Evolutionary conservation across 2,888 invertebrate genomes (phyloP).

Genomic region (Agrotis segetum): DNA sequence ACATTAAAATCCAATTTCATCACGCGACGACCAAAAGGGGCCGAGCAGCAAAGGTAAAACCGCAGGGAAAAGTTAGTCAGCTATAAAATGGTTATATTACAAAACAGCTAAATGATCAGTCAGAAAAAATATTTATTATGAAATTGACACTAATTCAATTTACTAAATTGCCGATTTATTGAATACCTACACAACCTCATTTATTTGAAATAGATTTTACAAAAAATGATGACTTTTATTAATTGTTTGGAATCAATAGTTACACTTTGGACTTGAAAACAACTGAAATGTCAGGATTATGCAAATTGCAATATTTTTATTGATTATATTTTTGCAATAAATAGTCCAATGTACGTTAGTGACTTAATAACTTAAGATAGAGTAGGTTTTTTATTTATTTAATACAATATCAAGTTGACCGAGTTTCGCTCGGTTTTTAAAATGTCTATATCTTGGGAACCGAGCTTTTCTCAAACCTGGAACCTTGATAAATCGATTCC

Average conservation of each 20-base stretch:
- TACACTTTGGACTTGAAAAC: conserved; percentile 1
- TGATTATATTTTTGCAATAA: not conserved
- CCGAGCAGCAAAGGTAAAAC: too few relatives aligned
- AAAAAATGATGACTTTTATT: not conserved
- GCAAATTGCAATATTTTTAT: not conserved
- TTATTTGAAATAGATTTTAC: not conserved
- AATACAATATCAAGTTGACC: too few relatives aligned
- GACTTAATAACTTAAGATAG: not conserved
- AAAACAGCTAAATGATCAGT: not conserved
- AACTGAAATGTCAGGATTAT: not conserved
- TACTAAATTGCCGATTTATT: not conserved
- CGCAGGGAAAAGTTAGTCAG: not conserved
- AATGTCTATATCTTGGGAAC: too few relatives aligned
- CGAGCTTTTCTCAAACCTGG: too few relatives aligned
- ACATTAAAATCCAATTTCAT: too few relatives aligned
- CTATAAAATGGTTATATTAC: not conserved
- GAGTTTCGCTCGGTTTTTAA: too few relatives aligned
- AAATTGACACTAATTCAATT: not conserved
- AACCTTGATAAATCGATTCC: too few relatives aligned
- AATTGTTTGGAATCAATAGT: not conserved
- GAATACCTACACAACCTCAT: not conserved
- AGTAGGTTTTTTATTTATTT: too few relatives aligned
- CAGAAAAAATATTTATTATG: not conserved
- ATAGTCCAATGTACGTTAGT: not conserved
- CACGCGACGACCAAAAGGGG: too few relatives aligned